These are phyloP conservation scores for Epinotia ramella DNA, from an alignment of 2,888 invertebrate genomes.

Conservation along the genomic window DNA sequence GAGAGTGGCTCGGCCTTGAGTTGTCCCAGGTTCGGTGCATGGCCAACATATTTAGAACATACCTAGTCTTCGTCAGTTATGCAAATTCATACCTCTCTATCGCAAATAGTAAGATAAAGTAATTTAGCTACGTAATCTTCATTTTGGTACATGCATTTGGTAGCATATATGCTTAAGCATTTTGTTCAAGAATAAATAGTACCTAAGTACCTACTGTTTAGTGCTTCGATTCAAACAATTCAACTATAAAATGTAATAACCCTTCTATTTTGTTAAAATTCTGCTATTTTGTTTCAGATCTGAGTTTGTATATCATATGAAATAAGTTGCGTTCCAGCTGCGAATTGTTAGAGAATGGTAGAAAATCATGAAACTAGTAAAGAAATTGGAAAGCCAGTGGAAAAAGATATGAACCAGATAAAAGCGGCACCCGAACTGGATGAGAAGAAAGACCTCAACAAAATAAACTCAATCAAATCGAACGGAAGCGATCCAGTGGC, in stretches of 20 bases:
- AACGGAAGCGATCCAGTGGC: constrained; percentile 59
- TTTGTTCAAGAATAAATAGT: too few relatives aligned
- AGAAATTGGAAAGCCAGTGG: constrained; percentile 30
- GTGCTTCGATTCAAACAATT: too few relatives aligned
- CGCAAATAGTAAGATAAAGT: too few relatives aligned
- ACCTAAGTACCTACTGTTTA: too few relatives aligned
- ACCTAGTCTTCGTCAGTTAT: background rate
- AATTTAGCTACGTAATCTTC: too few relatives aligned
- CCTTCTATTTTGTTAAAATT: background rate
- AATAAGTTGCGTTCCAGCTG: constrained; percentile 21
- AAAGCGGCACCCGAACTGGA: constrained; percentile 47
- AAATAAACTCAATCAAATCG: constrained; percentile 73
- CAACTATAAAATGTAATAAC: too few relatives aligned
- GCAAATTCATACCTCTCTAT: background rate
- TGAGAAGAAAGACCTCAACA: constrained; percentile 65
- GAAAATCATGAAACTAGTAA: constrained; percentile 39
- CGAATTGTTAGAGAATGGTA: constrained; percentile 34
- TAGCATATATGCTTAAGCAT: too few relatives aligned
- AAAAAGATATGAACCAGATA: constrained; percentile 46
- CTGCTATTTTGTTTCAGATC: constrained; percentile 33
- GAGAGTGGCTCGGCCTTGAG: constrained; percentile 12
- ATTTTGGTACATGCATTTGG: too few relatives aligned
- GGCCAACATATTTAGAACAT: background rate
- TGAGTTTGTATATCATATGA: constrained; percentile 12
- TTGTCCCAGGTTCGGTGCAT: background rate